Evolutionary conservation across 2,888 invertebrate genomes (phyloP).

Genomic region (Dynastes hyllus): DNA sequence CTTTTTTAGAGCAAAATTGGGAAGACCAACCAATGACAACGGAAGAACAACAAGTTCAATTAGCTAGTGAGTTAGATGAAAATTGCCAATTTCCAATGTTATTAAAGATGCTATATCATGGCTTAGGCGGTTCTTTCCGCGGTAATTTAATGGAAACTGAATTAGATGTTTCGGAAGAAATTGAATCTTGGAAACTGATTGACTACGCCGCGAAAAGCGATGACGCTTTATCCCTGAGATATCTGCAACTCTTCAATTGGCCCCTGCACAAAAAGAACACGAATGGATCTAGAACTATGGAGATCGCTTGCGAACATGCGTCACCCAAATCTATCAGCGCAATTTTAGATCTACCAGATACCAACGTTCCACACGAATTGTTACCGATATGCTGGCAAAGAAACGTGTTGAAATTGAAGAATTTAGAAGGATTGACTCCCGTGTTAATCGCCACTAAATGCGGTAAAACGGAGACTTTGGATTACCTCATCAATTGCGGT

Average conservation of each 20-base stretch:
- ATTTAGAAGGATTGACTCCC: neutral
- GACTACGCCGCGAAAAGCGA: conserved; percentile 14
- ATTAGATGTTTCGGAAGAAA: neutral
- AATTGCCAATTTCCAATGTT: neutral
- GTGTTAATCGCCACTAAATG: neutral
- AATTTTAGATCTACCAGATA: conserved; percentile 6
- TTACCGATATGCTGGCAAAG: conserved; percentile 2
- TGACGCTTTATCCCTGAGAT: conserved; percentile 20
- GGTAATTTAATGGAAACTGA: neutral
- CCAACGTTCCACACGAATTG: neutral
- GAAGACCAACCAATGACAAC: neutral
- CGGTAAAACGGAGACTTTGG: neutral
- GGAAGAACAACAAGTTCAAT: conserved; percentile 1
- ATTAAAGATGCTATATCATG: neutral
- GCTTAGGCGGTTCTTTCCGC: conserved; percentile 1
- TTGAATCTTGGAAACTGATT: conserved; percentile 13
- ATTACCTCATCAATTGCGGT: conserved; percentile 13
- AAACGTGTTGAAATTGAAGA: neutral
- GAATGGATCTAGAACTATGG: neutral
- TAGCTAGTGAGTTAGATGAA: neutral
- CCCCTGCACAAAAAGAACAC: neutral
- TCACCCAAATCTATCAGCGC: conserved; percentile 1
- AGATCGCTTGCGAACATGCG: conserved; percentile 6
- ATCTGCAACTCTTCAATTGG: neutral
- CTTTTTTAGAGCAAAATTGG: no score